These are phyloP conservation scores for Trimorus sp. DNA, from an alignment of 2,888 invertebrate genomes.

Conservation along the genomic window DNA sequence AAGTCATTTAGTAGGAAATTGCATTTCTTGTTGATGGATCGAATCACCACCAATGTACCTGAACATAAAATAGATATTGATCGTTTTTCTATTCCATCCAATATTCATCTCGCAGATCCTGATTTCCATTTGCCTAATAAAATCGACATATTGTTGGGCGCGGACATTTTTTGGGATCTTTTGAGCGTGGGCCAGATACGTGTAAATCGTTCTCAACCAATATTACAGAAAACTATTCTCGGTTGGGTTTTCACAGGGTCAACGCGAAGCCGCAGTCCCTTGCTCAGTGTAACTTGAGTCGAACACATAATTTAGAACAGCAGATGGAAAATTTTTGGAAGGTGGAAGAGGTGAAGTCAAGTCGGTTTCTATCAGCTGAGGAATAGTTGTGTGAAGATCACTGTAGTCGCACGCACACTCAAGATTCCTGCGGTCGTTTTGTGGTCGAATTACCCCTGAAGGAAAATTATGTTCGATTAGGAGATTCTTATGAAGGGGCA, in stretches of 20 bases:
- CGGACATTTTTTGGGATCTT: conserved; percentile 14
- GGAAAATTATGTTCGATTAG: conserved; percentile 4
- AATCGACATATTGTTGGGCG: conserved; percentile 26
- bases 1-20: not conserved
- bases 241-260: conserved; percentile 56
- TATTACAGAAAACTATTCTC: conserved; percentile 33
- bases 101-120: conserved; percentile 25
- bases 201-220: conserved; percentile 10
- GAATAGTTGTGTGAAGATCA: conserved; percentile 65
- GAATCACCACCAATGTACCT: not conserved
- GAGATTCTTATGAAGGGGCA: not conserved
- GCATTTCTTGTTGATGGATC: not conserved
- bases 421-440: conserved; percentile 50
- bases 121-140: not conserved
- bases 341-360: conserved; percentile 51
- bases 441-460: conserved; percentile 29
- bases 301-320: conserved; percentile 28
- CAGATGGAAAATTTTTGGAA: conserved; percentile 66
- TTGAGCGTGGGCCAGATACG: conserved; percentile 24
- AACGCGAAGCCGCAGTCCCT: not conserved
- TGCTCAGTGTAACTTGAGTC: not conserved
- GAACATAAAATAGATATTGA: not conserved
- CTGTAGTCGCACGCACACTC: conserved; percentile 38
- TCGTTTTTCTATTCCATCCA: not conserved
- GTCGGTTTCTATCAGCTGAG: conserved; percentile 43